A percentile compares a stretch with the other conserved stretches of the same genome.
Conservation (phyloP, 2,888 invertebrate species). For the Agriopis leucophaearia region DNA sequence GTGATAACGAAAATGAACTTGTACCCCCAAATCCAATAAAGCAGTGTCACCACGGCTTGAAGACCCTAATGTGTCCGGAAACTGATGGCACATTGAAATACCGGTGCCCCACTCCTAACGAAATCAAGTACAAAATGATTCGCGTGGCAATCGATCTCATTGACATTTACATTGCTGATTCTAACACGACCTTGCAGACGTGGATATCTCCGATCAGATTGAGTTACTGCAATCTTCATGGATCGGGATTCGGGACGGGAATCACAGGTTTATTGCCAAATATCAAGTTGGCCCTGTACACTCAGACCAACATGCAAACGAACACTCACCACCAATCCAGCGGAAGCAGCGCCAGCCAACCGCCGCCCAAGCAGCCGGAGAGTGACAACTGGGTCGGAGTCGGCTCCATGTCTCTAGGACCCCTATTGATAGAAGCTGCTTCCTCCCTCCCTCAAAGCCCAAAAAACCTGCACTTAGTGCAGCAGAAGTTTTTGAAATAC, state of each 20-base stretch:
- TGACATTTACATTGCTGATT: conserved; percentile 96
- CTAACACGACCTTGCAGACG: conserved; percentile 94
- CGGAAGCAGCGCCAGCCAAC: conserved; percentile 77
- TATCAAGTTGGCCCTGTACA: conserved; percentile 88
- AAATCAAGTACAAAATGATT: conserved; percentile 97
- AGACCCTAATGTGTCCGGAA: conserved; percentile 89
- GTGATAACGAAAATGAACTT: conserved; percentile 96
- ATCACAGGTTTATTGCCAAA: conserved; percentile 94
- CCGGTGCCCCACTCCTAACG: conserved; percentile 92
- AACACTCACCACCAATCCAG: conserved; percentile 84
- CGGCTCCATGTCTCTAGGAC: conserved; percentile 95
- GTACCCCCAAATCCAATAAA: conserved; percentile 93
- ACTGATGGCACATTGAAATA: conserved; percentile 90
- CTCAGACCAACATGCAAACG: conserved; percentile 88
- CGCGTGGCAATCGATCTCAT: conserved; percentile 95
- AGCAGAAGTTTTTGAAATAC: conserved; percentile 93
- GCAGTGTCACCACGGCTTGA: conserved; percentile 92
- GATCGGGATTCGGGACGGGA: conserved; percentile 95
- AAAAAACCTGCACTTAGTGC: conserved; percentile 91
- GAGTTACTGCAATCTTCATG: conserved; percentile 98
- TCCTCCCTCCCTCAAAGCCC: conserved; percentile 92
- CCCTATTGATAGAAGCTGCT: conserved; percentile 95
- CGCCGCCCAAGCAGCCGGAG: conserved; percentile 65
- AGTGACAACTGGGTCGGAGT: conserved; percentile 96
- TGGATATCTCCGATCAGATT: conserved; percentile 96